Base-by-base conservation (phyloP, 2,888 invertebrate species). In the Dilophus febrilis region DNA sequence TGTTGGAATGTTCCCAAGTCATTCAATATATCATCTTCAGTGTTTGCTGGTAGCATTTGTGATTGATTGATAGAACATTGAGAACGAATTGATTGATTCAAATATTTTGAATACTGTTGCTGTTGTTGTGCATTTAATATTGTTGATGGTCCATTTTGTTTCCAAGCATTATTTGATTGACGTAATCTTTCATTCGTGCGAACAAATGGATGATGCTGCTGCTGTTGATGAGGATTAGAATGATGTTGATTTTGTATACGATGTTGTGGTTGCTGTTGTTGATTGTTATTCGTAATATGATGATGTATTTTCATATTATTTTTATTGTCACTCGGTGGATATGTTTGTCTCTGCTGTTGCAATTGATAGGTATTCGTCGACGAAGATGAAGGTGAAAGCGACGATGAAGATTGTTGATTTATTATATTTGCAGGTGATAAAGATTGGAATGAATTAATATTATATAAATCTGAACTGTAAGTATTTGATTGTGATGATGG, bases 391-490 rank as follows among this genome's bases (percentile, higher is more conserved):
- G 41, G 47, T 42, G 46, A 46, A 47, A 43, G 40, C 26, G 43
- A 37, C 37, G 45, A 13, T 38, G 19, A 11, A 19, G 30, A 31
- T 51, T 53, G 36, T 57, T 57, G 41, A 22, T 22, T 4, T 22
- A 8, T 6, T 6, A 22, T 22, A 22, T 22, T 22, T 22, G 8
- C 22, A 22, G 22, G 8, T 22, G 22, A 22, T 22, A 22, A 22
- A 22, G 22, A 8, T 22, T 6, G 5, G 8, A 8, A 22, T 22
- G 22, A 22, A 22, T 22, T 22, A 8, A 8, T 22, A 22, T 8
- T 22, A 22, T 22, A 22, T 8, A 22, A 6, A 22, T 22, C 22
- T 6, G 22, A 22, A 22, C 8, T 22, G 8, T 22, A 22, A 22
- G 22, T 22, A 22, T 22, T 22, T 6, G 8, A 6, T 22, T 29